These are phyloP conservation scores for Grammomys surdaster DNA, from an alignment of 2,113 vertebrate species.

Conservation along the genomic window DNA sequence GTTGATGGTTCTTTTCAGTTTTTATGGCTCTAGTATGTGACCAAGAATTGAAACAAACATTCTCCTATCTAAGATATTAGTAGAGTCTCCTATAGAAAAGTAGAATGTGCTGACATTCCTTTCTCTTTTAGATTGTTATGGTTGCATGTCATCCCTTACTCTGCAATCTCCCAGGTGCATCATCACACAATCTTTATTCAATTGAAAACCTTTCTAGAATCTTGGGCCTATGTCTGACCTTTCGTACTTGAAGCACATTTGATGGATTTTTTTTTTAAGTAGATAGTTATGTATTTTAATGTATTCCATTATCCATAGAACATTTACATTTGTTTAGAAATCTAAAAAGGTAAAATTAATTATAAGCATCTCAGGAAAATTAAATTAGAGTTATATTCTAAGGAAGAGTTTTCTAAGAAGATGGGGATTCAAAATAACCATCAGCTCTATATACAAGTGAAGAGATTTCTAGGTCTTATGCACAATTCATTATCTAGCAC, in stretches of 20 bases:
- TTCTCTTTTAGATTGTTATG: background rate
- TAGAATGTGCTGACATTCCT: background rate
- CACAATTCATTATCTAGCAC: background rate
- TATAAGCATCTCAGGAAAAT: background rate
- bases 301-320: background rate
- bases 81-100: background rate
- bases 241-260: background rate
- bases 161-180: background rate
- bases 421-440: background rate
- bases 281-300: constrained; percentile 22
- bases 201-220: background rate
- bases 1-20: background rate
- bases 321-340: background rate
- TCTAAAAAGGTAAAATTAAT: background rate
- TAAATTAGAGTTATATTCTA: constrained; percentile 6
- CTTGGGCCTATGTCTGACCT: background rate
- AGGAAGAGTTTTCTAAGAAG: background rate
- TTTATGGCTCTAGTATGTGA: background rate
- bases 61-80: background rate
- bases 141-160: background rate
- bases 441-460: background rate
- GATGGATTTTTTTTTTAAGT: background rate
- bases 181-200: background rate
- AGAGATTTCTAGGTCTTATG: background rate
- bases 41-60: background rate